Base-by-base conservation (phyloP, 2,797 vertebrate species). In the Epinephelus malabaricus region DNA sequence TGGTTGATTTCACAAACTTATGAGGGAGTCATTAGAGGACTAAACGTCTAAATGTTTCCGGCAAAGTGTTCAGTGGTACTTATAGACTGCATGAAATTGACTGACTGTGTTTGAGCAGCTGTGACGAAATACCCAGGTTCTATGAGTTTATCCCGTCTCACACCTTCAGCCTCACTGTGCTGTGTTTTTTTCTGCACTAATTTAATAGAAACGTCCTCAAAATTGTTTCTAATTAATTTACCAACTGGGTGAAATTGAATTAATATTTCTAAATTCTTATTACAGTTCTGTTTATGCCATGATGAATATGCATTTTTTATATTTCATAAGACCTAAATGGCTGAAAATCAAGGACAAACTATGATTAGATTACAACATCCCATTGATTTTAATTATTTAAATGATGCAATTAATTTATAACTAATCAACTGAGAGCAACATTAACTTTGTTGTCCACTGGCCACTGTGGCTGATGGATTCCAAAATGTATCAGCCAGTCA, bases 1-100 rank as follows among this genome's bases (percentile, higher is more conserved):
- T 43, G 11, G 40, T 12, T 43, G 40, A 43, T 43, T 43, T 43
- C 11, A 43, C 47, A 49, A 4, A 30, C 6, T 9, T 18, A 19
- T 43, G 43, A 64, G 65, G 46, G 15, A 51, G 38, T 43, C 34
- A 11, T 27, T 18, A 11, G 21, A 25, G 15, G 10, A 56, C 14
- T 27, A 23, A 25, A 30, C 0, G 7, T 21, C 49, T 54, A 34
- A 63, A 63, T 47, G 49, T 15, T 60, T 71, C 30, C 8, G 46
- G 69, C n/a, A 71, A 51, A 19, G 43, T 40, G 47, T 71, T 38
- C 3, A 21, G 55, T 40, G 40, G 2, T 13, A 45, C 53, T n/a
- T n/a, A 43, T 12, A 59, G 6, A 27, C 21, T 25, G 47, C 47
- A 45, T 61, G 55, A 53, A 71, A 61, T 43, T 69, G 54, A 69